A percentile compares a stretch with the other conserved stretches of the same genome.
phyloP scores from a whole-genome alignment of 2,797 vertebrate genomes.

The Megaceryle alcyon region DNA sequence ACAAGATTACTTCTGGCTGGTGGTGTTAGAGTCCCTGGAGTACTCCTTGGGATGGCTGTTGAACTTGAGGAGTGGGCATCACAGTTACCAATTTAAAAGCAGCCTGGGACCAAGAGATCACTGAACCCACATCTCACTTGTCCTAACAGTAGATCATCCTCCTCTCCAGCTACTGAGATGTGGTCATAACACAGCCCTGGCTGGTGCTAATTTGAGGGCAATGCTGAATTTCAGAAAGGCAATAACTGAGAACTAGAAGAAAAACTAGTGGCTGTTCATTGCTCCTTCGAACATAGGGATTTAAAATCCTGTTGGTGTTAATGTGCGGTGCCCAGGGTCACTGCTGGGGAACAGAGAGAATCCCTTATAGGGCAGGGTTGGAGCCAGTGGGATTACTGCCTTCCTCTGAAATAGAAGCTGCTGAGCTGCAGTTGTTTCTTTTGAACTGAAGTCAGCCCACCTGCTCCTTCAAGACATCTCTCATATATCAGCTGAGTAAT shows the following conservation, averaged over 20 bases:
- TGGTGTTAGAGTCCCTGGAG: background rate
- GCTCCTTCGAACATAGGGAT: background rate
- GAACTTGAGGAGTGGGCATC: background rate
- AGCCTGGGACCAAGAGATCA: background rate
- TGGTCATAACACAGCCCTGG: background rate
- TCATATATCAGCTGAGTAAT: constrained; percentile 72
- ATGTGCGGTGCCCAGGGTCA: background rate
- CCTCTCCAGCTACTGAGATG: background rate
- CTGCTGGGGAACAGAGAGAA: constrained; percentile 45
- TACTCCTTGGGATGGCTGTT: background rate
- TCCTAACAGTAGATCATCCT: background rate
- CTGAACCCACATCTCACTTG: background rate
- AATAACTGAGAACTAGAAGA: background rate
- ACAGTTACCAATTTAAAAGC: background rate
- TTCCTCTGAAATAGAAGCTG: constrained; percentile 75
- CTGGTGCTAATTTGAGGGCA: background rate
- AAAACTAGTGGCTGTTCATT: background rate
- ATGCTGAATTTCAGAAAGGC: background rate
- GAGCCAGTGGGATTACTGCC: constrained; percentile 66
- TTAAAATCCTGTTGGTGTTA: constrained; percentile 24
- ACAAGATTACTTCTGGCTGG: background rate
- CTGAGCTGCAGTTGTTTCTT: constrained; percentile 72
- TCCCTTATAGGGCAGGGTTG: constrained; percentile 65
- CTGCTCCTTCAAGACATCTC: constrained; percentile 74
- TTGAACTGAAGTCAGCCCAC: constrained; percentile 65